Evolutionary conservation across 2,888 invertebrate species (phyloP), one percentile per base, ranked within the genome.

Genomic region (Aromia moschata): DNA sequence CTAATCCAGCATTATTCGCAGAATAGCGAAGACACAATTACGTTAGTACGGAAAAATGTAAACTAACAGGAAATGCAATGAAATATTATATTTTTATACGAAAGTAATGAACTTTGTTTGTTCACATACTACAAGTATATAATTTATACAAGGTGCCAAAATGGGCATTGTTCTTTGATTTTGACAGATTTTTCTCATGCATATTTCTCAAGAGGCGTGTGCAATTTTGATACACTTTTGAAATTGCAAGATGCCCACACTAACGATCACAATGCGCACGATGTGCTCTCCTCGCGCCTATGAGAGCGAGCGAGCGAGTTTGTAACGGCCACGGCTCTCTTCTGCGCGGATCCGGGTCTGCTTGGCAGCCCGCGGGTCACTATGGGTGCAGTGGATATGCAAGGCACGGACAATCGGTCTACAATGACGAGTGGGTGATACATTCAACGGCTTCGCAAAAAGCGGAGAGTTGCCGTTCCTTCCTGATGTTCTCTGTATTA

Each of bases 331-430:
- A 47, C 47, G 47, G 12, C 37, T 18, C 4, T 33, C 9, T 25
- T 17, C 0, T 10, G 12, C 54, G 9, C 16, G 31, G 61, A 61
- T 63, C 65, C 59, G 59, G 66, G 68, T 68, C 64, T 65, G 67
- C 69, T 68, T 68, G 65, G 72, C 70, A 72, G 74, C 75, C 69
- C 58, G 67, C 52, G 73, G 73, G 71, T 67, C 66, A 70, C 66
- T 75, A n/a, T n/a, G 72, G 74, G 74, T 73, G 74, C 71, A 75
- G 74, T 74, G 55, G 66, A 62, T 59, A 64, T 59, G 63, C 58
- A 59, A 58, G 41, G 25, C 14, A 38, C 56, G 58, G 65, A 74
- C 60, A 63, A 64, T 60, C 57, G 57, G 55, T 64, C 63, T 59
- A 68, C 69, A 68, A 72, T 69, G 67, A 64, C 61, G 72, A 68